phyloP scores from a whole-genome alignment of 53 echinoderm and acorn worm genomes.

The Arbacia lixula region DNA sequence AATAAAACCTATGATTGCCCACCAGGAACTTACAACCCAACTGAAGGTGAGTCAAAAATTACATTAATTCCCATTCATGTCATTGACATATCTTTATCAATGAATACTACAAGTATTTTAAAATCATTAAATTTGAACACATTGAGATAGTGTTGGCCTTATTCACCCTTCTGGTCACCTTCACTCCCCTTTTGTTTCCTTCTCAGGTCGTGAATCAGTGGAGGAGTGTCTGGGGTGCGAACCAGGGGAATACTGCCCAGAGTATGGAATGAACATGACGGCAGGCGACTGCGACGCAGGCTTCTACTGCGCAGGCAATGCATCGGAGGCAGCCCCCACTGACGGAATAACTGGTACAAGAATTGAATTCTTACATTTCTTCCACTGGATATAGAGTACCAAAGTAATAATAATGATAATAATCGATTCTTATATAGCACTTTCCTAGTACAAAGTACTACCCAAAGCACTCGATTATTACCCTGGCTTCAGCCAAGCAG shows the following conservation, averaged over 20 bases:
- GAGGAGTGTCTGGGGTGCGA: constrained; percentile 85
- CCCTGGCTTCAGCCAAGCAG: too few species aligned
- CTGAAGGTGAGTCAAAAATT: constrained; percentile 73
- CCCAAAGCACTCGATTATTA: too few species aligned
- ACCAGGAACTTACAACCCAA: constrained; percentile 96
- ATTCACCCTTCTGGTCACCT: too few species aligned
- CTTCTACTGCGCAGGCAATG: constrained; percentile 89
- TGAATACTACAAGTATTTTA: background rate
- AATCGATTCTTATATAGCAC: too few species aligned
- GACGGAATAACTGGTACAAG: constrained; percentile 91
- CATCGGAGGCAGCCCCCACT: constrained; percentile 75
- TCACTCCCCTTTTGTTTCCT: background rate
- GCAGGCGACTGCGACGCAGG: constrained; percentile 83
- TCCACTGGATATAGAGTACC: background rate
- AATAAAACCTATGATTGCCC: constrained; percentile 93
- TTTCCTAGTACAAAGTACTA: too few species aligned
- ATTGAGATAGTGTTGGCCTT: too few species aligned
- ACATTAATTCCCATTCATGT: too few species aligned
- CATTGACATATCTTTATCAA: too few species aligned
- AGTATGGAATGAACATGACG: constrained; percentile 91
- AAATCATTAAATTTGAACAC: background rate
- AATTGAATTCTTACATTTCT: background rate
- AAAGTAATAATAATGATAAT: background rate
- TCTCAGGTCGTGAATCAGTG: constrained; percentile 84
- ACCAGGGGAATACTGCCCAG: constrained; percentile 92